Evolutionary conservation across 2,797 vertebrate species (phyloP), one percentile per base, ranked within the genome.

Genomic region (Rhadinocentrus ornatus): DNA sequence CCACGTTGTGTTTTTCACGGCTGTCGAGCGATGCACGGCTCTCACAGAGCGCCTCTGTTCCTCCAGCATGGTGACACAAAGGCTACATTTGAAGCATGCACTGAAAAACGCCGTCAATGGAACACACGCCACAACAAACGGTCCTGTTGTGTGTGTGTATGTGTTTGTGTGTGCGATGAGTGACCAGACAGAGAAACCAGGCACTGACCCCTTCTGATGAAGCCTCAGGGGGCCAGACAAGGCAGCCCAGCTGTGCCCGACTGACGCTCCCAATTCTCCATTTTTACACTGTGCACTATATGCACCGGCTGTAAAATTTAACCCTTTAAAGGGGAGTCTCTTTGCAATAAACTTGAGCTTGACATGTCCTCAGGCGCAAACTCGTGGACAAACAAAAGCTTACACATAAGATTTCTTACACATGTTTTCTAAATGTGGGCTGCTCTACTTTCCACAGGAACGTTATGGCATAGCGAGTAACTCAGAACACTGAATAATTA

Each of bases 11-110:
- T 91, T 93, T 94, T 92, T 88, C 68, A 61, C 89, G 56, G 81
- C 91, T 90, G 89, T 89, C 66, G 87, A 89, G 89, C 87, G 78
- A 89, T 81, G 73, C 73, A 32, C 80, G 41, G 81, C 79, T 67
- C 88, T 84, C 85, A 95, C 93, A 96, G 90, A 94, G 88, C 77
- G 73, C 82, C 92, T 95, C 92, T 95, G 94, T 95, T 95, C 92
- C 80, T 82, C 85, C 80, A 72, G 85, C 63, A n/a, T 69, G 71
- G 69, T 81, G 80, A 90, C 94, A 96, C 94, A 94, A 97, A 95
- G 94, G 91, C 88, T 92, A 94, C 94, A 94, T 96, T 96, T 94
- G 92, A 94, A 92, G 88, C 89, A 81, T 71, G 85, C 87, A 88
- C 83, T 86, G 91, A 89, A 88, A 84, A 88, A 90, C 73, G 89